Evolutionary conservation across 2,113 vertebrate genomes (phyloP).

Genomic region (Tringa solitaria): DNA sequence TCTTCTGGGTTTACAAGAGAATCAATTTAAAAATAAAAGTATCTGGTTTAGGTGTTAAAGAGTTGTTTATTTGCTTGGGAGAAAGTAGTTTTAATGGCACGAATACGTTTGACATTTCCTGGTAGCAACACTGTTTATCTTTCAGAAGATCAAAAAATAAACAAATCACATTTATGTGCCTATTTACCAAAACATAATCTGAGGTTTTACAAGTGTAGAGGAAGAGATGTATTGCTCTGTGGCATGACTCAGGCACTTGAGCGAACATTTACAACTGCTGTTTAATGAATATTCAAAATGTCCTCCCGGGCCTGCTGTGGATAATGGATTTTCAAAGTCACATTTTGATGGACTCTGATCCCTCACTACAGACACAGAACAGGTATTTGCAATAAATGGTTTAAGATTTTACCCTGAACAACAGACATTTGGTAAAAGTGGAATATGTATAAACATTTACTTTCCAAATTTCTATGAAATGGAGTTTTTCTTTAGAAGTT

Average conservation of each 20-base stretch:
- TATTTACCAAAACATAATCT: constrained; percentile 15
- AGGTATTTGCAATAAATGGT: not conserved
- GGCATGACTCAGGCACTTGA: not conserved
- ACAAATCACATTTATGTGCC: not conserved
- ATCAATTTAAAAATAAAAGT: not conserved
- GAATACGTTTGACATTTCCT: not conserved
- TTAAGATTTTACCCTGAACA: not conserved
- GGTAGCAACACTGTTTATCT: not conserved
- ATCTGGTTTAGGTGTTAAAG: not conserved
- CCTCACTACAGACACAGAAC: rapidly evolving
- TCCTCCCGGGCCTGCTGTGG: not conserved
- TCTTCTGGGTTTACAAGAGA: not conserved
- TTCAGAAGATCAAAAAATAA: constrained; percentile 2
- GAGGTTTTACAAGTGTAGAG: not conserved
- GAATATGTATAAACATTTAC: not conserved
- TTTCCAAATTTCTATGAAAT: not conserved
- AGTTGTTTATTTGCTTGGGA: not conserved
- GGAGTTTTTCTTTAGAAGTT: not conserved
- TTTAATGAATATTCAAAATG: not conserved
- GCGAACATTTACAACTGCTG: not conserved
- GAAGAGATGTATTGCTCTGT: not conserved
- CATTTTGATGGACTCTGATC: not conserved
- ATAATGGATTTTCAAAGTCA: not conserved
- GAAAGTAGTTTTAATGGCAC: not conserved
- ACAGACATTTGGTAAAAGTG: not conserved